Percentiles rank a stretch among this genome's conserved stretches.
Evolutionary conservation across 2,113 vertebrate genomes (phyloP).

Genomic region (Eulacestoma nigropectus): DNA sequence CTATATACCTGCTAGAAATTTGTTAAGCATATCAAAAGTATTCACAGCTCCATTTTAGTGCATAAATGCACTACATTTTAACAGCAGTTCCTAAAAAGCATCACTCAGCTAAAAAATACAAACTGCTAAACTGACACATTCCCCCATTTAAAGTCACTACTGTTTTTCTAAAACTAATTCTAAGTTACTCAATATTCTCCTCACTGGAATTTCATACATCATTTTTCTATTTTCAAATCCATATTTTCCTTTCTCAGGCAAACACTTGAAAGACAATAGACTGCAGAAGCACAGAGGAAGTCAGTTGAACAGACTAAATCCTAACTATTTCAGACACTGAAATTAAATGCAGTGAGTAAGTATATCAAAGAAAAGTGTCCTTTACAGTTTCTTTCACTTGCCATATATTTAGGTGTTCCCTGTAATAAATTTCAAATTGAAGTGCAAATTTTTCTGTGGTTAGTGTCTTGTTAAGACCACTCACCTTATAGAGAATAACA

Average conservation of each 20-base stretch:
- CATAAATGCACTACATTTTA: neutral
- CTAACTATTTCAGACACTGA: neutral
- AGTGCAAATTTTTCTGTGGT: neutral
- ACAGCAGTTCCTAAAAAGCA: neutral
- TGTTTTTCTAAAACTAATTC: neutral
- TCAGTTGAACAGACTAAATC: neutral
- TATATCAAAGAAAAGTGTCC: neutral
- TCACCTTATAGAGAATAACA: slow-evolving; percentile 97
- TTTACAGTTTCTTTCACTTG: neutral
- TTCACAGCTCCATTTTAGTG: neutral
- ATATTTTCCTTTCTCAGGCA: neutral
- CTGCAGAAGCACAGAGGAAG: neutral
- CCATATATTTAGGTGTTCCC: neutral
- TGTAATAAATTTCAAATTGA: neutral
- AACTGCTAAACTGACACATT: neutral
- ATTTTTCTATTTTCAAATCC: neutral
- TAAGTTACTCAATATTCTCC: neutral
- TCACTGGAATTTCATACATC: neutral
- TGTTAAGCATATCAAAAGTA: neutral
- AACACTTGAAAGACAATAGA: neutral
- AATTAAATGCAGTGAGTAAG: neutral
- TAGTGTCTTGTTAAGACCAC: neutral
- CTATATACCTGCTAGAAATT: neutral
- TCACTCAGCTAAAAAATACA: neutral
- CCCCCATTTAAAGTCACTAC: neutral